A percentile compares a stretch with the other conserved stretches of the same genome.
Conservation (phyloP, 2,888 invertebrate genomes). For the Hypolimnas misippus region DNA sequence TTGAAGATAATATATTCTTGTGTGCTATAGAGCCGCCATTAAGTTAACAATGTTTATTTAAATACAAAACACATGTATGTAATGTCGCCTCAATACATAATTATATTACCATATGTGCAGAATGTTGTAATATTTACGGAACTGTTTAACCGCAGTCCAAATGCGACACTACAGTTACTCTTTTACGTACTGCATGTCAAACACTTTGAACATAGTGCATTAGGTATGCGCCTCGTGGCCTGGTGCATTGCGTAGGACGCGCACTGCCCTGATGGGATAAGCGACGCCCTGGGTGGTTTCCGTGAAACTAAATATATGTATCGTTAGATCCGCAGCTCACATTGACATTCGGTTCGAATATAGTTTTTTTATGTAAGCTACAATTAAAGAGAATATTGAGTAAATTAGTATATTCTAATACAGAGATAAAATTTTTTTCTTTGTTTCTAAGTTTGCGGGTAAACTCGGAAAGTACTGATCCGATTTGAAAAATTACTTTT, state of each 20-base stretch:
- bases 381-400: too few species aligned
- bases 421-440: too few species aligned
- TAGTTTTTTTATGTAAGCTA: background rate
- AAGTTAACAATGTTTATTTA: constrained; percentile 24
- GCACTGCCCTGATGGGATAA: constrained; percentile 66
- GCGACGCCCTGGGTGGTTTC: constrained; percentile 71
- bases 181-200: constrained; percentile 67
- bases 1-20: background rate
- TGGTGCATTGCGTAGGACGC: constrained; percentile 44
- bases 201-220: constrained; percentile 53
- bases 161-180: constrained; percentile 60
- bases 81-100: constrained; percentile 33
- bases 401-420: too few species aligned
- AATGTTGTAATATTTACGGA: constrained; percentile 40
- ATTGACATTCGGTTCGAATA: constrained; percentile 11
- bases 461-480: too few species aligned
- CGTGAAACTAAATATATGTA: constrained; percentile 23
- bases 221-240: constrained; percentile 63
- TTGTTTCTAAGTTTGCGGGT: too few species aligned
- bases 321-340: background rate
- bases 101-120: constrained; percentile 33
- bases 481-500: too few species aligned
- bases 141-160: constrained; percentile 35
- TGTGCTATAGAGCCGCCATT: constrained; percentile 13
- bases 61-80: constrained; percentile 23